Conservation (phyloP, 2,797 vertebrate species). For the Neostethus bicornis region DNA sequence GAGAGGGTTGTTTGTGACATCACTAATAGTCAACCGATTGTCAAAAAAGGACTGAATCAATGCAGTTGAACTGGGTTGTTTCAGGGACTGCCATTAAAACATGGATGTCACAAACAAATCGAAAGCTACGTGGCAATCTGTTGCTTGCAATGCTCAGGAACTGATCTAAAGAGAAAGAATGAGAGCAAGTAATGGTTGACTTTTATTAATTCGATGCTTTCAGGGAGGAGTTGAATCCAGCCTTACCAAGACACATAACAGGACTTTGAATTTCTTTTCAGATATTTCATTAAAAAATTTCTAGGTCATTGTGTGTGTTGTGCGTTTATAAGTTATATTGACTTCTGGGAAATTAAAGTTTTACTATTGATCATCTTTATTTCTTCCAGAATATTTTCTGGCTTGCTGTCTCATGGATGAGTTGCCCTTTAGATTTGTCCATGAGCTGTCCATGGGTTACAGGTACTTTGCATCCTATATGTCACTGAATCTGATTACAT, state of each 20-base stretch:
- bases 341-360: not conserved
- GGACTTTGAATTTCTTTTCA: too few relatives aligned
- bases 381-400: not conserved
- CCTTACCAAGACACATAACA: too few relatives aligned
- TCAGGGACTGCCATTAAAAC: not conserved
- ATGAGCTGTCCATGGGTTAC: not conserved
- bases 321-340: too few relatives aligned
- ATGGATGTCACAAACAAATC: not conserved
- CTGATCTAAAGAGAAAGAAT: too few relatives aligned
- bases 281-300: too few relatives aligned
- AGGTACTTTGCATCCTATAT: not conserved
- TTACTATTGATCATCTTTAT: too few relatives aligned
- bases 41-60: not conserved
- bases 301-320: too few relatives aligned
- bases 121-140: too few relatives aligned
- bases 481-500: conserved; percentile 1
- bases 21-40: not conserved
- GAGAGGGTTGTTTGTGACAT: not conserved
- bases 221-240: too few relatives aligned
- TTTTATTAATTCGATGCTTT: too few relatives aligned
- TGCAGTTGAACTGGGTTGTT: not conserved
- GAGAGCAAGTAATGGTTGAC: too few relatives aligned
- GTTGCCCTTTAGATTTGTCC: not conserved
- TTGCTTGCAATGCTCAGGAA: not conserved
- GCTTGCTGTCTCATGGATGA: not conserved